These are phyloP conservation scores for Hypotaenidia philippensis DNA, from an alignment of 2,797 vertebrate species.

Conservation along the genomic window DNA sequence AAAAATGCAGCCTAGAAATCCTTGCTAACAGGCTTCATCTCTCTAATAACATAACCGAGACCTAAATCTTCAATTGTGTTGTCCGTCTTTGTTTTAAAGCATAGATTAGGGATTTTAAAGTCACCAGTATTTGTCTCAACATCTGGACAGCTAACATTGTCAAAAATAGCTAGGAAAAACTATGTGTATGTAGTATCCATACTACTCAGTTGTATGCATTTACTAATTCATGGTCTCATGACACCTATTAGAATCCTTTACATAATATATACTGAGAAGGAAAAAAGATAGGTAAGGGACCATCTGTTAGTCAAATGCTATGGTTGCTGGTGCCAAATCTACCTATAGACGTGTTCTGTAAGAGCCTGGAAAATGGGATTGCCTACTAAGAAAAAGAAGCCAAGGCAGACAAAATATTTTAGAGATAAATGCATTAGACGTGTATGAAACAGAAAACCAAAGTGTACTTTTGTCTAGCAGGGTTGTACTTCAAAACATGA, in stretches of 20 bases:
- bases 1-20: conserved; percentile 23
- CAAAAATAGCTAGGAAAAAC: background rate
- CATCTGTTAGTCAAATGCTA: background rate
- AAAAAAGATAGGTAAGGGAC: background rate
- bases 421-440: background rate
- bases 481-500: background rate
- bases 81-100: background rate
- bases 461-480: background rate
- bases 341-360: background rate
- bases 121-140: background rate
- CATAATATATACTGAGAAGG: background rate
- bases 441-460: background rate
- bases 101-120: background rate
- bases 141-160: background rate
- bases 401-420: background rate
- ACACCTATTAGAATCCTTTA: background rate
- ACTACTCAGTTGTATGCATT: background rate
- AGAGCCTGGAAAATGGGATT: background rate
- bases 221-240: background rate
- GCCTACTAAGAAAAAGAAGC: background rate
- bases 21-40: background rate
- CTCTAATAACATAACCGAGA: background rate
- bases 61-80: background rate
- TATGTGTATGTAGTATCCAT: too few relatives aligned
- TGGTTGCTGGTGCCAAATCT: background rate